A percentile compares a stretch with the other conserved stretches of the same genome.
These are phyloP conservation scores for Pica pica DNA, from an alignment of 2,113 vertebrate species.

Conservation along the genomic window DNA sequence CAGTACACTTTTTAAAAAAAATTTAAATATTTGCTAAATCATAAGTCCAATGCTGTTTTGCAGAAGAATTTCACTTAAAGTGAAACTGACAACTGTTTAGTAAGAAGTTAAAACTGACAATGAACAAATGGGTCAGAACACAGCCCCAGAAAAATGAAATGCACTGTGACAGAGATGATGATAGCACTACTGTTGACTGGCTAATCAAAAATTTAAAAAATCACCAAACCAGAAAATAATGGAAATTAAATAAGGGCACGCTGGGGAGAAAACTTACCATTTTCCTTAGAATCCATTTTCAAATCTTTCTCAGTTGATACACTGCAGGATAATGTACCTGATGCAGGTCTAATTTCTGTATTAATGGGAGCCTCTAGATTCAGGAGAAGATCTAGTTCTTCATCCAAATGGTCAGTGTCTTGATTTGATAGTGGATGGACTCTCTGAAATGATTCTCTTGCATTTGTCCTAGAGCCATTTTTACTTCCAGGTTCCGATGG, in stretches of 20 bases:
- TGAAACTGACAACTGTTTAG: background rate
- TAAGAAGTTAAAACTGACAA: background rate
- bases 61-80: background rate
- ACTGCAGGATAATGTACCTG: background rate
- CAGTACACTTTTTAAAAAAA: background rate
- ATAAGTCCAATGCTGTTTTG: background rate
- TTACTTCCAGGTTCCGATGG: background rate
- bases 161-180: background rate
- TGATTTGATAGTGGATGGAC: background rate
- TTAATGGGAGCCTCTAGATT: conserved; percentile 73
- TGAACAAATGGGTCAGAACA: background rate
- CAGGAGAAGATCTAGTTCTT: conserved; percentile 88
- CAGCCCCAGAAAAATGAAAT: background rate
- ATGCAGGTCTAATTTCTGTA: background rate
- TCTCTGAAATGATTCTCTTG: background rate
- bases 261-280: conserved; percentile 39
- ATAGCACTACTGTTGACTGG: background rate
- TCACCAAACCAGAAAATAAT: background rate
- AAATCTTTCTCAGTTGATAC: background rate
- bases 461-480: background rate
- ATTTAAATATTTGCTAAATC: background rate
- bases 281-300: conserved; percentile 8
- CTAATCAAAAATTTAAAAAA: background rate
- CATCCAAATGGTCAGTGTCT: conserved; percentile 71
- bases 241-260: background rate